Evolutionary conservation across 2,888 invertebrate genomes (phyloP).

Genomic region (Apeira syringaria): DNA sequence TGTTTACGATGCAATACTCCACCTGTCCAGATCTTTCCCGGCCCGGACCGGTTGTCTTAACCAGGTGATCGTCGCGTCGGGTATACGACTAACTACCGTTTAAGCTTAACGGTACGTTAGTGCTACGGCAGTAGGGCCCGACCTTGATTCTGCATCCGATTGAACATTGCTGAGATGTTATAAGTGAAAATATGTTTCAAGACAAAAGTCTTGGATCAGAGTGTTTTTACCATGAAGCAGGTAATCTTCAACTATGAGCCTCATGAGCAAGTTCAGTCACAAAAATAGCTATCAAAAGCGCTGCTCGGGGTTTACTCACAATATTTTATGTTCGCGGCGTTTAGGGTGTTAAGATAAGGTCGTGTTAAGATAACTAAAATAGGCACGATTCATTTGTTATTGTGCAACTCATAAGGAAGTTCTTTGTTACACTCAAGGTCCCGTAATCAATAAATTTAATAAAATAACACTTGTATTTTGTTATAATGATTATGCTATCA

Average conservation of each 20-base stretch:
- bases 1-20: not conserved
- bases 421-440: slow-evolving; percentile 13
- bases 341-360: too few species aligned
- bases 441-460: slow-evolving; percentile 4
- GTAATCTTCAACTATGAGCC: too few species aligned
- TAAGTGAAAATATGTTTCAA: too few species aligned
- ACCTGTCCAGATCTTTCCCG: not conserved
- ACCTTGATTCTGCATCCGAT: slow-evolving; percentile 14
- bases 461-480: not conserved
- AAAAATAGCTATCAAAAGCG: too few species aligned
- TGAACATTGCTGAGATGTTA: not conserved
- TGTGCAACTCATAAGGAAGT: slow-evolving; percentile 15
- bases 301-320: too few species aligned
- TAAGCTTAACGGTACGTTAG: slow-evolving; percentile 18
- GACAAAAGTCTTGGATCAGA: too few species aligned
- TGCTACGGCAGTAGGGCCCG: slow-evolving; percentile 9
- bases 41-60: slow-evolving; percentile 26
- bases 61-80: slow-evolving; percentile 26
- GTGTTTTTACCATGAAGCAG: too few species aligned
- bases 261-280: too few species aligned
- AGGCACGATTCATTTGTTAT: slow-evolving; percentile 6
- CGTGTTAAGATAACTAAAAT: too few species aligned
- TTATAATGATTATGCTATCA: slow-evolving; percentile 5
- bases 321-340: too few species aligned
- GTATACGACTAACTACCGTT: slow-evolving; percentile 22